phyloP scores from a whole-genome alignment of 2,888 invertebrate genomes.

The Abrostola tripartita region DNA sequence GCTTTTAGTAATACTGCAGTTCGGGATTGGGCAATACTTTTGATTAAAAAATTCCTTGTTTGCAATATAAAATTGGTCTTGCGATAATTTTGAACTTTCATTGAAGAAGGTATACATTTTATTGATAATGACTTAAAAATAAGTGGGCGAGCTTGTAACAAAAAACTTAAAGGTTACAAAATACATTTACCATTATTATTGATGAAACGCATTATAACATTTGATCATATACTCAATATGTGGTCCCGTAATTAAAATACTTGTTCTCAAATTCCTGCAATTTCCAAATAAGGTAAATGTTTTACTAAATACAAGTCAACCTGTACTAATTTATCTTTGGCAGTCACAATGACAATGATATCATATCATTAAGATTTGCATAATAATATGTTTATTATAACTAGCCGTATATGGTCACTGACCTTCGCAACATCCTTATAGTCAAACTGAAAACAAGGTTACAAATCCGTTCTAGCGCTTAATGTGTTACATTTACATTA shows the following conservation, averaged over 20 bases:
- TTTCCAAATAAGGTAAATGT: constrained; percentile 2
- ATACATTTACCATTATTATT: no score
- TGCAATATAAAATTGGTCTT: no score
- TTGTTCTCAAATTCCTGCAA: not conserved
- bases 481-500: constrained; percentile 34
- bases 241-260: constrained; percentile 4
- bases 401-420: constrained; percentile 37
- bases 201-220: no score
- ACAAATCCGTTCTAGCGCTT: constrained; percentile 17
- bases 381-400: constrained; percentile 27
- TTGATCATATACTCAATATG: not conserved
- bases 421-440: constrained; percentile 48
- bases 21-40: not conserved
- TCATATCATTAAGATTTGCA: constrained; percentile 31
- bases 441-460: constrained; percentile 39
- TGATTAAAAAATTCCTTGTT: not conserved
- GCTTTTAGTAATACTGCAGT: not conserved
- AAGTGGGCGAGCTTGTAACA: no score
- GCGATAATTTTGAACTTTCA: no score
- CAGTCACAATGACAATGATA: constrained; percentile 42
- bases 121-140: no score
- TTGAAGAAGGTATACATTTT: no score
- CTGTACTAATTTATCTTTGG: constrained; percentile 34
- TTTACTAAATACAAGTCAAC: constrained; percentile 7
- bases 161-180: no score